Evolutionary conservation across 2,888 invertebrate genomes (phyloP), one percentile per base, ranked within the genome.

Genomic region (Drosophila rubida): DNA sequence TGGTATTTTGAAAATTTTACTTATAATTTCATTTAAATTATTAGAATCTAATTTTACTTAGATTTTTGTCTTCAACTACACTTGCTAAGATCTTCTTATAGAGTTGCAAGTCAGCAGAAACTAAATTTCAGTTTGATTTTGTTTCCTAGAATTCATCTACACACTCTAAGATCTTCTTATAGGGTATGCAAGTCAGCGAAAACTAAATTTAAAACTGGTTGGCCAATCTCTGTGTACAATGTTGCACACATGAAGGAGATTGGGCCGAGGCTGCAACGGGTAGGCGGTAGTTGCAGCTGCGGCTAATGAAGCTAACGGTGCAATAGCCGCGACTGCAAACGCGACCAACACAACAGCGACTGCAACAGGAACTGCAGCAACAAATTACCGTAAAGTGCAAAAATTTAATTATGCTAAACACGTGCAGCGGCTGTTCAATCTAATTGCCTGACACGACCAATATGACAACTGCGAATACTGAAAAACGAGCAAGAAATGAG

Each of bases 241-340:
- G 80, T 63, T 58, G 69, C 69, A 42, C 66, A 51, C 62, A 66
- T 67, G 69, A 27, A 37, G 64, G 51, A 64, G 67, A 51, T 49
- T 58, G 49, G 51, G 53, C 64, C 35, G 50, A 41, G 53, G 16
- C 46, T 59, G 62, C 25, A 30, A 27, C 50, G 53, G 75, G 72
- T 70, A 71, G 83, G 66, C 71, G 69, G 65, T 48, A 42, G 65
- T 37, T 65, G 76, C 79, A 71, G 59, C 67, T 69, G 81, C 81
- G 64, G 78, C 82, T 83, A 83, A 83, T 87, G 82, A 87, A 83
- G 82, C 82, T 87, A 82, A 87, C 77, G 87, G 87, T 75, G 57
- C 49, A 59, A 53, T 53, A 41, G 27, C 27, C 45, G 44, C 58
- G 44, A 30, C 49, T 54, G 16, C 62, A 45, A 55, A 23, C 45